Percentiles rank a stretch among this genome's conserved stretches.
Evolutionary conservation across 1,140 invertebrate genomes (phyloP).

Genomic region (Euura lappo): DNA sequence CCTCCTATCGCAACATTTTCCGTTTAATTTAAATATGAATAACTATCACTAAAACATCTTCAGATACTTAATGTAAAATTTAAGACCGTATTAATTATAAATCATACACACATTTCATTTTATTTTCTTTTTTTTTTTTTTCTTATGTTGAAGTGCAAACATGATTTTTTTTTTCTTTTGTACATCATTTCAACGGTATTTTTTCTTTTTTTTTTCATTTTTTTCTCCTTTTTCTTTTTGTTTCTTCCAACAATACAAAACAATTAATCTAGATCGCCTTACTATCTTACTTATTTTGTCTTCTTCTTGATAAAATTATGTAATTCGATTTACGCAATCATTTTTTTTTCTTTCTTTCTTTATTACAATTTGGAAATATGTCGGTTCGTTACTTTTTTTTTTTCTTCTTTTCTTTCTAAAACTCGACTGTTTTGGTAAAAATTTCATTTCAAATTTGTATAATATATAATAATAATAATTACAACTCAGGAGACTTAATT

Average conservation of each 20-base stretch:
- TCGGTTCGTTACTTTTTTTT: neutral
- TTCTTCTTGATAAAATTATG: neutral
- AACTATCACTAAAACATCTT: neutral
- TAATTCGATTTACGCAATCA: neutral
- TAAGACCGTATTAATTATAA: neutral
- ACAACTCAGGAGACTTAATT: too few species aligned
- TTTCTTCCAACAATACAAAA: neutral
- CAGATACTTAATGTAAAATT: constrained; percentile 1
- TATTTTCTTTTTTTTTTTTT: neutral
- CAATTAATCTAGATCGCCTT: neutral
- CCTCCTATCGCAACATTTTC: too few species aligned
- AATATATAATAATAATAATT: too few species aligned
- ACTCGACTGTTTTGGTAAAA: neutral
- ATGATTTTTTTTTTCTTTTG: constrained; percentile 4
- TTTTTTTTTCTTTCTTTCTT: neutral
- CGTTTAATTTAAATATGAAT: too few species aligned
- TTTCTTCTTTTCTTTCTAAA: neutral
- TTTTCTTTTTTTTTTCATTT: neutral
- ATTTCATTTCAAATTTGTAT: too few species aligned
- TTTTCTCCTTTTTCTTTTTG: neutral
- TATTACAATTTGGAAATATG: neutral
- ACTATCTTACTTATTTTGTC: neutral
- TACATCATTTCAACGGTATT: neutral
- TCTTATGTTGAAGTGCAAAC: neutral
- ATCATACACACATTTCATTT: neutral